Percentiles rank a stretch among this genome's conserved stretches.
phyloP scores from a whole-genome alignment of 2,888 invertebrate genomes.

The Pammene fasciana region DNA sequence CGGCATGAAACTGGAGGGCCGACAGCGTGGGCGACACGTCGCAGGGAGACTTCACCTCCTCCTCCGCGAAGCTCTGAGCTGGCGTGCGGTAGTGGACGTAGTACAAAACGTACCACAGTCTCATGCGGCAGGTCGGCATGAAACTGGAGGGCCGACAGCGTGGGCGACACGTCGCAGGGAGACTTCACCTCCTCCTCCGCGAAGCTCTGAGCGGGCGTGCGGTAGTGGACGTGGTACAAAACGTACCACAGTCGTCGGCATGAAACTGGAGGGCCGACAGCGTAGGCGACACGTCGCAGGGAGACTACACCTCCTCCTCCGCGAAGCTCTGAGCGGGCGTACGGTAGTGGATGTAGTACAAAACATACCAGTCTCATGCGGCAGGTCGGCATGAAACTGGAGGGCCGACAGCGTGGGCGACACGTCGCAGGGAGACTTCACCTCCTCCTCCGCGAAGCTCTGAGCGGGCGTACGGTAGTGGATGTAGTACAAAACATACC shows the following conservation, averaged over 20 bases:
- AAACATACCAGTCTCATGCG: too few relatives aligned
- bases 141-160: constrained; percentile 92
- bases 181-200: constrained; percentile 84
- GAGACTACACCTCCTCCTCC: constrained; percentile 83
- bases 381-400: too few relatives aligned
- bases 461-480: constrained; percentile 88
- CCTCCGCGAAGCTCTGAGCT: too few relatives aligned
- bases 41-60: too few relatives aligned
- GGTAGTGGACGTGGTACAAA: constrained; percentile 92
- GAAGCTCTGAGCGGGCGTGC: constrained; percentile 87
- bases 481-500: constrained; percentile 94
- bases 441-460: constrained; percentile 86
- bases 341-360: constrained; percentile 93
- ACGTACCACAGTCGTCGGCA: constrained; percentile 93
- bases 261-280: too few relatives aligned
- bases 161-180: constrained; percentile 86
- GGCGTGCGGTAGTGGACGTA: too few relatives aligned
- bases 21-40: too few relatives aligned
- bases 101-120: constrained; percentile 88
- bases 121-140: constrained; percentile 94
- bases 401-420: too few relatives aligned
- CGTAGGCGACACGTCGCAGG: constrained; percentile 86
- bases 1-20: too few relatives aligned
- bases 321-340: constrained; percentile 87
- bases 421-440: constrained; percentile 80